Percentiles rank a stretch among this genome's conserved stretches.
Conservation (phyloP, 2,888 invertebrate genomes). For the Nephrotoma appendiculata region DNA sequence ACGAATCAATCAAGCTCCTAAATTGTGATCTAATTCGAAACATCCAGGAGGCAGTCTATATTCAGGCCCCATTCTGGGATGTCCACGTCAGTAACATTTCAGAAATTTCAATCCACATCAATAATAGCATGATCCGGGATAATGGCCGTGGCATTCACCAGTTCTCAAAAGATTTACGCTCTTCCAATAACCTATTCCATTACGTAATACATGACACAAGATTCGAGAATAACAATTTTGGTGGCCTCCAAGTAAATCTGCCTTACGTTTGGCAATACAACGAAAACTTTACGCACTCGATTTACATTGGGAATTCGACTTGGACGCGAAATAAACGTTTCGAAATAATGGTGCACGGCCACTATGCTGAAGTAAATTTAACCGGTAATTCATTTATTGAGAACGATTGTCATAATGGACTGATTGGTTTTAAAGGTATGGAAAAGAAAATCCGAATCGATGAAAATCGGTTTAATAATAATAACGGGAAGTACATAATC, state of each 20-base stretch:
- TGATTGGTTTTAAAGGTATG: conserved; percentile 81
- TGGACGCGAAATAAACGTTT: conserved; percentile 80
- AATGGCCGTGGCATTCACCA: conserved; percentile 82
- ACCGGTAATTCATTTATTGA: conserved; percentile 70
- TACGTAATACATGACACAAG: conserved; percentile 79
- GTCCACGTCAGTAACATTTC: conserved; percentile 73
- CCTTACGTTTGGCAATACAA: conserved; percentile 95
- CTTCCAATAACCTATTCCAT: conserved; percentile 94
- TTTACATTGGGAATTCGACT: conserved; percentile 74
- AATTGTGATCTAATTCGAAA: conserved; percentile 72
- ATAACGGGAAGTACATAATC: conserved; percentile 68
- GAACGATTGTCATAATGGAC: conserved; percentile 68
- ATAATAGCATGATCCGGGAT: conserved; percentile 67
- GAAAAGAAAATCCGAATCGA: conserved; percentile 84
- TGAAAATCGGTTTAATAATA: conserved; percentile 63
- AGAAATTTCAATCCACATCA: conserved; percentile 80
- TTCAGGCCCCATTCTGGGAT: conserved; percentile 77
- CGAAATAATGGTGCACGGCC: conserved; percentile 75
- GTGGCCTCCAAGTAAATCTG: conserved; percentile 76
- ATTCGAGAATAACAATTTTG: conserved; percentile 68
- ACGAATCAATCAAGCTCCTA: conserved; percentile 69
- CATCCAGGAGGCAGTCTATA: conserved; percentile 60
- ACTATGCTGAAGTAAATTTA: conserved; percentile 81
- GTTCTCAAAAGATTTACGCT: conserved; percentile 81
- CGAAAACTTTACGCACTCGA: conserved; percentile 84